Percentiles rank a stretch among this genome's conserved stretches.
Evolutionary conservation across 2,113 vertebrate genomes (phyloP).

Genomic region (Sturnira hondurensis): DNA sequence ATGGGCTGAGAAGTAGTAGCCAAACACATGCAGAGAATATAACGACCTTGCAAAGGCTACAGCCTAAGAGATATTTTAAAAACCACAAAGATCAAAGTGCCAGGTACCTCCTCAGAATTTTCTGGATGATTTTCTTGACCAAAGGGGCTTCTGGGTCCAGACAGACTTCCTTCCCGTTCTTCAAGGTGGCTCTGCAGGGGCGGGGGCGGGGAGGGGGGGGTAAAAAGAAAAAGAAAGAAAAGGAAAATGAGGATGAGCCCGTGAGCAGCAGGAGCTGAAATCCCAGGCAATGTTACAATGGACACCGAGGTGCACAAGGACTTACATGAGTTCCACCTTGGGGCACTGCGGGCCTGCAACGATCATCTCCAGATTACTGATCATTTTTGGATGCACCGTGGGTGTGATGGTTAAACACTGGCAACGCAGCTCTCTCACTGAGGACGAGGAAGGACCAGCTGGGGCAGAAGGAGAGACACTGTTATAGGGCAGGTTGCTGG

Average conservation of each 20-base stretch:
- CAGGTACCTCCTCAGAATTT: slow-evolving; percentile 55
- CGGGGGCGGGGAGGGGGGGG: too few species aligned
- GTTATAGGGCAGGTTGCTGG: neutral
- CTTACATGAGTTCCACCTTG: slow-evolving; percentile 62
- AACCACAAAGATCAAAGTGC: neutral
- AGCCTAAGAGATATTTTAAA: neutral
- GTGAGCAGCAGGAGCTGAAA: neutral
- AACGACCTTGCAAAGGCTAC: neutral
- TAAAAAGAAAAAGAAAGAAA: neutral
- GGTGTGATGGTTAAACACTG: neutral
- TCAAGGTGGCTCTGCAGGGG: slow-evolving; percentile 60
- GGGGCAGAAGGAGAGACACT: neutral
- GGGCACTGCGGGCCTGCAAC: slow-evolving; percentile 44
- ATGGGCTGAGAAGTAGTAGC: neutral
- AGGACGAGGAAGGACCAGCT: neutral
- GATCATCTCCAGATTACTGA: slow-evolving; percentile 37
- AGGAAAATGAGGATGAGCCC: rapidly evolving
- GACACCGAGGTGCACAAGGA: neutral
- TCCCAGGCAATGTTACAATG: neutral
- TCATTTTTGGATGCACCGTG: neutral
- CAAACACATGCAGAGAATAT: neutral
- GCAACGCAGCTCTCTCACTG: slow-evolving; percentile 59
- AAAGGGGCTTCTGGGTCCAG: slow-evolving; percentile 64
- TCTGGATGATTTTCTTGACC: slow-evolving; percentile 62
- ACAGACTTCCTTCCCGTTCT: slow-evolving; percentile 50